Conservation (phyloP, 2,888 invertebrate genomes). For the Choristoneura rosaceana region DNA sequence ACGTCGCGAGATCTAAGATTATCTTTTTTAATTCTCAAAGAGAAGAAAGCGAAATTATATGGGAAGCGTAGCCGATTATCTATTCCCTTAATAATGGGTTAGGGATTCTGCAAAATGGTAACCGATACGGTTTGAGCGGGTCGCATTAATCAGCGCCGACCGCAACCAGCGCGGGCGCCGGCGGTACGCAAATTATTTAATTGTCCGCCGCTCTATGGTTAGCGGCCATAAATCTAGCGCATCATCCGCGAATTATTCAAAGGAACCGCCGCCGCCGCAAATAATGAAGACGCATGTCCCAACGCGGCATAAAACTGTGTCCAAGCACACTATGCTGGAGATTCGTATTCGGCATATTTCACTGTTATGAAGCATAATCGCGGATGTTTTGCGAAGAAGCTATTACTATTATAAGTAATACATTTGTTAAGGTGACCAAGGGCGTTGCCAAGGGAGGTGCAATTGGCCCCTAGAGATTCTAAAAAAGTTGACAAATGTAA, state of each 20-base stretch:
- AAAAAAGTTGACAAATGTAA: no score
- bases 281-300: slow-evolving; percentile 27
- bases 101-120: slow-evolving; percentile 26
- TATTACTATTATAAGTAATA: no score
- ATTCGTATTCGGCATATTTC: no score
- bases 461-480: no score
- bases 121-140: slow-evolving; percentile 31
- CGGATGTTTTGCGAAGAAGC: no score
- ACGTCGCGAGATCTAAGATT: slow-evolving; percentile 28
- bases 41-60: slow-evolving; percentile 36
- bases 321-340: no score
- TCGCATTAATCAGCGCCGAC: slow-evolving; percentile 36
- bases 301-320: slow-evolving; percentile 25
- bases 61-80: slow-evolving; percentile 19
- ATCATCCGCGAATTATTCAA: slow-evolving; percentile 79
- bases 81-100: slow-evolving; percentile 36
- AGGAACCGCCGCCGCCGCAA: slow-evolving; percentile 64
- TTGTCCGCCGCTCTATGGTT: slow-evolving; percentile 78
- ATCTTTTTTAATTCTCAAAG: slow-evolving; percentile 23
- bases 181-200: slow-evolving; percentile 82
- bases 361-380: no score
- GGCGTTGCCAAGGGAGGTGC: no score
- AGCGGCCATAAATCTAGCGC: slow-evolving; percentile 78
- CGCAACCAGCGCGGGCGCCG: slow-evolving; percentile 42
- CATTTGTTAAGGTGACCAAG: no score